phyloP scores from a whole-genome alignment of 1,140 invertebrate species.

The Hylyphantes graminicola region DNA sequence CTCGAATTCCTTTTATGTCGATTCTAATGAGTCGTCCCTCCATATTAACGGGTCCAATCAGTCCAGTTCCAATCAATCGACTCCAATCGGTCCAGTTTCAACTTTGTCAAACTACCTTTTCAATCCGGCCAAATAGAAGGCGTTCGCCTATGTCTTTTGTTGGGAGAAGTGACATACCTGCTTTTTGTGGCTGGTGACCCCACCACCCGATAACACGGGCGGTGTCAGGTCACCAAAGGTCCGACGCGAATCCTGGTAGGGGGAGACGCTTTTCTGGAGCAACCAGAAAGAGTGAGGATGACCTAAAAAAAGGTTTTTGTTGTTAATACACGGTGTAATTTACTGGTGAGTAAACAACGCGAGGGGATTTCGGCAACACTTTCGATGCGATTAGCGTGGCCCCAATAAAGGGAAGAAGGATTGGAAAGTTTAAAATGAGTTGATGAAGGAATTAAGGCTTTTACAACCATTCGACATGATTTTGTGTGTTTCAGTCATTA shows the following conservation, averaged over 20 bases:
- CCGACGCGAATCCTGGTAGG: constrained; percentile 44
- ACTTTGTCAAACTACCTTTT: too few species aligned
- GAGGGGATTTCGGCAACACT: constrained; percentile 21
- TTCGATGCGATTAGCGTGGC: background rate
- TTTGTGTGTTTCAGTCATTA: too few species aligned
- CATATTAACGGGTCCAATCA: too few species aligned
- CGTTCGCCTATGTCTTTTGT: constrained; percentile 24
- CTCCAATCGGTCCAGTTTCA: too few species aligned
- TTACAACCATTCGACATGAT: too few species aligned
- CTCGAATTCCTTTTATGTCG: too few species aligned
- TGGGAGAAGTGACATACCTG: constrained; percentile 37
- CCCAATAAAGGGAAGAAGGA: too few species aligned
- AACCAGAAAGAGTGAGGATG: constrained; percentile 32
- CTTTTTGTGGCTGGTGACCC: constrained; percentile 25
- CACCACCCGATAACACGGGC: constrained; percentile 45
- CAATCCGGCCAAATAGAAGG: background rate
- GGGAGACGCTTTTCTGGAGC: constrained; percentile 45
- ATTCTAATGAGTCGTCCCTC: too few species aligned
- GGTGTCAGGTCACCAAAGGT: constrained; percentile 42
- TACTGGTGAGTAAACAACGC: constrained; percentile 20
- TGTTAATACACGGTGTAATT: background rate
- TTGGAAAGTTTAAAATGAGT: too few species aligned
- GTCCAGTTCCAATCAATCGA: too few species aligned
- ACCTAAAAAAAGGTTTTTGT: constrained; percentile 38
- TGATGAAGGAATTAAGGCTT: too few species aligned